Evolutionary conservation across 2,113 vertebrate genomes (phyloP).

Genomic region (Anseranas semipalmata): DNA sequence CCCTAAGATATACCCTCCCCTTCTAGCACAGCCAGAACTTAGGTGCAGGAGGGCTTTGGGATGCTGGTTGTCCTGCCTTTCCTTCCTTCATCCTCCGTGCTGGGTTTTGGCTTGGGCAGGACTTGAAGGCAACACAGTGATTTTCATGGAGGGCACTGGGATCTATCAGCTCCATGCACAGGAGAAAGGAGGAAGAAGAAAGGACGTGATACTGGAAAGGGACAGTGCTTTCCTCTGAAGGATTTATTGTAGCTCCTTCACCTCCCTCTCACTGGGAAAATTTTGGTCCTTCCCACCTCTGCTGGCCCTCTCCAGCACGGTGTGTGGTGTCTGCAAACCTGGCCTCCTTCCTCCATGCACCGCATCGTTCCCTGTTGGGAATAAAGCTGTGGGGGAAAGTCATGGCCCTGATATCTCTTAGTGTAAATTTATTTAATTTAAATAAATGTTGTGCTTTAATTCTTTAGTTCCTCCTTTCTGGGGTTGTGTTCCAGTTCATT

Average conservation of each 20-base stretch:
- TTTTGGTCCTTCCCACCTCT: neutral
- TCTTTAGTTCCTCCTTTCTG: neutral
- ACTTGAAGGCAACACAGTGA: neutral
- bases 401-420: neutral
- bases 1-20: neutral
- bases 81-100: neutral
- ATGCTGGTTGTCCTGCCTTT: neutral
- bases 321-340: neutral
- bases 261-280: neutral
- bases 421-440: too few relatives aligned
- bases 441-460: neutral
- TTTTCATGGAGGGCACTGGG: neutral
- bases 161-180: neutral
- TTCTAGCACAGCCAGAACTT: neutral
- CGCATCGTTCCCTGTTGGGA: neutral
- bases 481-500: neutral
- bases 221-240: neutral
- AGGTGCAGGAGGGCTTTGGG: neutral
- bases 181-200: neutral
- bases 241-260: neutral
- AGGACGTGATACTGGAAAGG: neutral
- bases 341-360: neutral
- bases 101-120: neutral
- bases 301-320: neutral
- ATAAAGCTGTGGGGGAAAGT: neutral